These are phyloP conservation scores for Embidobia sp. DNA, from an alignment of 2,888 invertebrate genomes.

Conservation along the genomic window DNA sequence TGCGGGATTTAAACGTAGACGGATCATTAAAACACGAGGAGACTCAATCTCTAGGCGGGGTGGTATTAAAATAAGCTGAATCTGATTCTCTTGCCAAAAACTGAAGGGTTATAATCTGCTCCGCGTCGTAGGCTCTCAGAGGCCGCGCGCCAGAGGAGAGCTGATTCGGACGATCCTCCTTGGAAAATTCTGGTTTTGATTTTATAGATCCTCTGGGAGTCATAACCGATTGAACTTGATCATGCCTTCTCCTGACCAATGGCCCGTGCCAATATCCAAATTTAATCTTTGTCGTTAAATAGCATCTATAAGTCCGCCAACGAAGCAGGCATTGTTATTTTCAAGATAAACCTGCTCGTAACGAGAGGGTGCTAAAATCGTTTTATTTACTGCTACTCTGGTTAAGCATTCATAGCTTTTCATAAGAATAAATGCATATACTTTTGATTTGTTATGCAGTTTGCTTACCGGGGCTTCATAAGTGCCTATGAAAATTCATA, in stretches of 20 bases:
- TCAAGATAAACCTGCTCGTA: constrained; percentile 21
- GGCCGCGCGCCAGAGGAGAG: not conserved
- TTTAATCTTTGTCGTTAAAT: constrained; percentile 45
- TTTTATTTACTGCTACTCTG: not conserved
- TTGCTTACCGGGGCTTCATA: too few species aligned
- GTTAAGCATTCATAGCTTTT: too few species aligned
- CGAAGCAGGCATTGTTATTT: constrained; percentile 41
- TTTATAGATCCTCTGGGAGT: constrained; percentile 61
- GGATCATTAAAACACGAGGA: constrained; percentile 66
- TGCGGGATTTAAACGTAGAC: constrained; percentile 64
- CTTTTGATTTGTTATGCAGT: too few species aligned
- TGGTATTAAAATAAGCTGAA: constrained; percentile 71
- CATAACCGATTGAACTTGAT: constrained; percentile 58
- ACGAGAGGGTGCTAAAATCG: constrained; percentile 7
- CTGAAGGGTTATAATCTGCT: constrained; percentile 66
- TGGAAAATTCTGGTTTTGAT: constrained; percentile 61
- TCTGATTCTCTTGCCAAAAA: constrained; percentile 67
- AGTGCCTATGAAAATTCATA: too few species aligned
- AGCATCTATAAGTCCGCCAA: constrained; percentile 29
- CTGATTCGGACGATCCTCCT: too few species aligned
- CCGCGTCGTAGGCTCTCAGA: not conserved
- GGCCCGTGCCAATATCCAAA: constrained; percentile 39
- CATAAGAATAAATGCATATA: too few species aligned
- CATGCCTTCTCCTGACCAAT: constrained; percentile 43
- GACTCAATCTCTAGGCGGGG: constrained; percentile 53